Conservation (phyloP, 2,888 invertebrate genomes). For the Thereva unica region DNA sequence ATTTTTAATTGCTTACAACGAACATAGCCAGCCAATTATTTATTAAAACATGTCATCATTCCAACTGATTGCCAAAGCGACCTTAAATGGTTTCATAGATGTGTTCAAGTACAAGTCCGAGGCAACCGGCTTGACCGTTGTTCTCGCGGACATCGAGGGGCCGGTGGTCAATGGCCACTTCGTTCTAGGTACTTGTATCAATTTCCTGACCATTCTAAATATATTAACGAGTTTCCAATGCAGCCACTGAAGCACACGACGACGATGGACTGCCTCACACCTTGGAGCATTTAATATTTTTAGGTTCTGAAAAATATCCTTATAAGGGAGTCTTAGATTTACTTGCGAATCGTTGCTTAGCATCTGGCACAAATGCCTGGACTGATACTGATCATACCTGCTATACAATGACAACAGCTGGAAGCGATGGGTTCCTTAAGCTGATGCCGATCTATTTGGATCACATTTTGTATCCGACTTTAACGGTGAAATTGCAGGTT, state of each 20-base stretch:
- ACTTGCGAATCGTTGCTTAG: slow-evolving; percentile 85
- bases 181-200: slow-evolving; percentile 70
- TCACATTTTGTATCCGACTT: slow-evolving; percentile 82
- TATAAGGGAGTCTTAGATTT: slow-evolving; percentile 88
- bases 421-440: slow-evolving; percentile 82
- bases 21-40: not conserved
- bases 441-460: slow-evolving; percentile 90
- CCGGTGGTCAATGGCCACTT: slow-evolving; percentile 90
- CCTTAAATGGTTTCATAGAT: slow-evolving; percentile 73
- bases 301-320: slow-evolving; percentile 87
- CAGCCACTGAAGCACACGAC: slow-evolving; percentile 88
- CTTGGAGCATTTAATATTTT: slow-evolving; percentile 86
- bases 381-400: slow-evolving; percentile 87
- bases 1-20: slow-evolving; percentile 1
- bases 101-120: slow-evolving; percentile 79
- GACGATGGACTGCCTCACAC: slow-evolving; percentile 94
- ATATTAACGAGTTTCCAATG: not conserved
- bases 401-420: slow-evolving; percentile 87
- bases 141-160: slow-evolving; percentile 84
- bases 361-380: slow-evolving; percentile 91
- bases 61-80: slow-evolving; percentile 56
- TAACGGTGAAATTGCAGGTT: slow-evolving; percentile 62
- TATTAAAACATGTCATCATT: slow-evolving; percentile 17
- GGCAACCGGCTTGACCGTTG: slow-evolving; percentile 78
- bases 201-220: not conserved